Base-by-base conservation (phyloP, 1,140 invertebrate genomes). In the Hyles euphorbiae region DNA sequence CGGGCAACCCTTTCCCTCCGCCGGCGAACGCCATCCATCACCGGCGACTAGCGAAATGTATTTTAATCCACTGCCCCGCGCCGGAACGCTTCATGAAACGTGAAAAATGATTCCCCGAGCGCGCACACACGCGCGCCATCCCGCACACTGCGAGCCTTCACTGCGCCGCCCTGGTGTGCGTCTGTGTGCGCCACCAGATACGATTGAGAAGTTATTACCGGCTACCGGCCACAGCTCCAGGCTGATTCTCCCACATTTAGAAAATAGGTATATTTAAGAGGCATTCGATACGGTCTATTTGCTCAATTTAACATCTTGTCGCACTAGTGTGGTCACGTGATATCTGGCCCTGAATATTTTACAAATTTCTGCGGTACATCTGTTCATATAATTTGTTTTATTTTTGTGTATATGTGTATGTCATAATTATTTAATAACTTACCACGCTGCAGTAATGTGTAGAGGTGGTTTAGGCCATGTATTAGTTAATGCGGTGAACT, bases 11-110 rank as follows among this genome's bases (percentile, higher is more conserved):
- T 79, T 87, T 84, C 75, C 71, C 71, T 67, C 64, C 50, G 22
- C 58, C 63, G 71, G 68, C 64, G 54, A 55, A 49, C 58, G 67
- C 65, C 76, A 85, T 85, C 84, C 78, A 87, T 87, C 84, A 87
- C 82, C 54, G 61, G 58, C 65, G 76, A 77, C 74, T 61, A 81
- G 77, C 76, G 76, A 85, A 85, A 87, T 87, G 84, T 87, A 87
- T 87, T 87, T 87, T 87, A 87, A 87, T 87, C 84, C 81, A 86
- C 68, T 87, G 71, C 70, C 76, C 74, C 74, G 71, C 76, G 67
- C 72, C 73, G 57, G 74, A 55, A 56, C 78, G 78, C 80, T 87
- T 86, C 84, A 87, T 87, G 82, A 84, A 85, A 86, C 75, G 81
- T 87, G 84, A 87, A 86, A 87, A 87, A 87, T 87, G 84, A 87